Evolutionary conservation across 2,888 invertebrate genomes (phyloP).

Genomic region (Linhomoeus sp.): DNA sequence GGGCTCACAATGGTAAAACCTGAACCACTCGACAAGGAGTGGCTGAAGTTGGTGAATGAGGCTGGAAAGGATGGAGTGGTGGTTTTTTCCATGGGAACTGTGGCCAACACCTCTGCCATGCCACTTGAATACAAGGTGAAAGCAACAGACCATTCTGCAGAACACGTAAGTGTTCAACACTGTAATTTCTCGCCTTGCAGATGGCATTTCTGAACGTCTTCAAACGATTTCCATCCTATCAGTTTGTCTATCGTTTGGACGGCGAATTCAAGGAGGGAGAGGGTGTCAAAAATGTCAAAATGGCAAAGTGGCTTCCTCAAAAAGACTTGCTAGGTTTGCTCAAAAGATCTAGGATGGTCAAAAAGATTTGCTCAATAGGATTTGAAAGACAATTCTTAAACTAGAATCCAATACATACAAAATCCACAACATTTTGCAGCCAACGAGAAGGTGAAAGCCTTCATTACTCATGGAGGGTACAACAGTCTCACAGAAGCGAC

Average conservation of each 20-base stretch:
- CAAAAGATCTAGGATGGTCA: too few species aligned
- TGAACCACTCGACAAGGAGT: constrained; percentile 25
- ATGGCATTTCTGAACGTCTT: constrained; percentile 24
- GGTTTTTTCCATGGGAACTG: constrained; percentile 31
- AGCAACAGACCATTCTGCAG: too few species aligned
- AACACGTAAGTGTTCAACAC: too few species aligned
- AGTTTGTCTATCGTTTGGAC: constrained; percentile 14
- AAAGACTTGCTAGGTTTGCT: too few species aligned
- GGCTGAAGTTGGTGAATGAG: constrained; percentile 22
- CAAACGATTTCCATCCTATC: constrained; percentile 19
- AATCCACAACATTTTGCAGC: too few species aligned
- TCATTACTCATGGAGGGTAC: constrained; percentile 52
- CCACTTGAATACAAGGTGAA: constrained; percentile 9
- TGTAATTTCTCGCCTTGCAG: too few species aligned
- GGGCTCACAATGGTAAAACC: constrained; percentile 30
- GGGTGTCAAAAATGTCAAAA: constrained; percentile 19
- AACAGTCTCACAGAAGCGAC: constrained; percentile 47
- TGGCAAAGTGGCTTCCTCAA: too few species aligned
- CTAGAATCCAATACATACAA: too few species aligned
- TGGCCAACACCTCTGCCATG: constrained; percentile 29
- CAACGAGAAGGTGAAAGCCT: constrained; percentile 47
- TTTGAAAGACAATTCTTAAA: too few species aligned
- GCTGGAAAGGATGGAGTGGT: constrained; percentile 28
- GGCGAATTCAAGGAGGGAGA: constrained; percentile 2
- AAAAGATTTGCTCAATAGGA: too few species aligned